phyloP scores from a whole-genome alignment of 2,888 invertebrate genomes.

The Baccha elongata region DNA sequence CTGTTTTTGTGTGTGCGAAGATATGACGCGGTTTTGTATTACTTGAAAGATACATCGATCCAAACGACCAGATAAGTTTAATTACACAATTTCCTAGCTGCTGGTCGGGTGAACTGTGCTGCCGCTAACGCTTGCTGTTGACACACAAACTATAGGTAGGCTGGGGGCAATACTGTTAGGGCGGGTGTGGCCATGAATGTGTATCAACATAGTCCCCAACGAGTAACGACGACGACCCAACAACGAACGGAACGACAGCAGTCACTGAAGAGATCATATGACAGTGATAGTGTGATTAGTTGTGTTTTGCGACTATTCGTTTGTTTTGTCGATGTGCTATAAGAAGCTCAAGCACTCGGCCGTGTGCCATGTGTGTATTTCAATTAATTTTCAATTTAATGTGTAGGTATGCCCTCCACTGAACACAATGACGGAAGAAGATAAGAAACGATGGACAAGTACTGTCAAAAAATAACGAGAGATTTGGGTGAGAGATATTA shows the following conservation, averaged over 20 bases:
- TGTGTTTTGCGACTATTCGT: slow-evolving; percentile 70
- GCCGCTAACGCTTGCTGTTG: background rate
- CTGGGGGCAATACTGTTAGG: background rate
- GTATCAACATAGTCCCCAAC: slow-evolving; percentile 27
- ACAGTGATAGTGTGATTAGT: slow-evolving; percentile 71
- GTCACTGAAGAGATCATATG: slow-evolving; percentile 63
- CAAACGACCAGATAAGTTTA: slow-evolving; percentile 70
- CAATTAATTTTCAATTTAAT: slow-evolving; percentile 71
- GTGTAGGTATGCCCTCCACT: slow-evolving; percentile 28
- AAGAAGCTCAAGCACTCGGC: slow-evolving; percentile 32
- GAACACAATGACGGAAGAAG: slow-evolving; percentile 46
- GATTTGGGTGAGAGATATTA: slow-evolving; percentile 55
- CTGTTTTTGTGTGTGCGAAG: slow-evolving; percentile 55
- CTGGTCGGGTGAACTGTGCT: slow-evolving; percentile 18
- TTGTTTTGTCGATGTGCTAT: slow-evolving; percentile 48
- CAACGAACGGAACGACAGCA: slow-evolving; percentile 10
- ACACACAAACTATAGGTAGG: slow-evolving; percentile 6
- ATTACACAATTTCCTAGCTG: slow-evolving; percentile 73
- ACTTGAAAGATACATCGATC: slow-evolving; percentile 71
- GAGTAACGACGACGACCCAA: no score
- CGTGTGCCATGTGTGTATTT: slow-evolving; percentile 57
- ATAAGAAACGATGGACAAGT: slow-evolving; percentile 61
- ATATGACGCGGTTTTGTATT: slow-evolving; percentile 70
- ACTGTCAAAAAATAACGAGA: slow-evolving; percentile 32
- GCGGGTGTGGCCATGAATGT: slow-evolving; percentile 63